A percentile compares a stretch with the other conserved stretches of the same genome.
phyloP scores from a whole-genome alignment of 2,797 vertebrate genomes.

The Pseudomugil tenellus region DNA sequence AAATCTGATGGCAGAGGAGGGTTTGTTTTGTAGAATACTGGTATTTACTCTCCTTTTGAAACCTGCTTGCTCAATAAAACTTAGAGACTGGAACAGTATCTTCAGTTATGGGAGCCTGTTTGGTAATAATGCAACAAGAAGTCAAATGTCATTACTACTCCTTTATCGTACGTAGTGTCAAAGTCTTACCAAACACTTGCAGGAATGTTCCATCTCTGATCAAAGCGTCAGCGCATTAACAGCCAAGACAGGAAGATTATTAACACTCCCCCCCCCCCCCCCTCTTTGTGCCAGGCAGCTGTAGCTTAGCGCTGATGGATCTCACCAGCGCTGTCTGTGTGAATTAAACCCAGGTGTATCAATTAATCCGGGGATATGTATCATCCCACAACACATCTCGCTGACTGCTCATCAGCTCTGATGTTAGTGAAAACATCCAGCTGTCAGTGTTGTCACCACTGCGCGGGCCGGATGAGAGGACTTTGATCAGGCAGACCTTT shows the following conservation, averaged over 20 bases:
- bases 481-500: constrained; percentile 79
- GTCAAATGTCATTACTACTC: neutral
- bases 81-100: neutral
- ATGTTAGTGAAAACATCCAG: constrained; percentile 53
- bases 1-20: neutral
- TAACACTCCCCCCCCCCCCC: constrained; percentile 43
- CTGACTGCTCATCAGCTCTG: constrained; percentile 62
- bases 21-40: neutral
- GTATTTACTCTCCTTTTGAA: neutral
- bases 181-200: constrained; percentile 31
- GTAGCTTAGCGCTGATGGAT: constrained; percentile 76
- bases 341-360: constrained; percentile 83
- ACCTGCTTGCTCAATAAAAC: neutral
- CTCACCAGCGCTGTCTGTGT: constrained; percentile 53
- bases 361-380: constrained; percentile 77
- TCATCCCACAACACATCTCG: constrained; percentile 64
- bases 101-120: neutral
- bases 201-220: constrained; percentile 60
- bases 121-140: constrained; percentile 2
- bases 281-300: constrained; percentile 62
- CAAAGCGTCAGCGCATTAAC: constrained; percentile 71
- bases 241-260: constrained; percentile 64
- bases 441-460: constrained; percentile 70
- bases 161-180: constrained; percentile 18
- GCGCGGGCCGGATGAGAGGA: constrained; percentile 32